Evolutionary conservation across 2,113 vertebrate genomes (phyloP).

Genomic region (Crypturellus undulatus): DNA sequence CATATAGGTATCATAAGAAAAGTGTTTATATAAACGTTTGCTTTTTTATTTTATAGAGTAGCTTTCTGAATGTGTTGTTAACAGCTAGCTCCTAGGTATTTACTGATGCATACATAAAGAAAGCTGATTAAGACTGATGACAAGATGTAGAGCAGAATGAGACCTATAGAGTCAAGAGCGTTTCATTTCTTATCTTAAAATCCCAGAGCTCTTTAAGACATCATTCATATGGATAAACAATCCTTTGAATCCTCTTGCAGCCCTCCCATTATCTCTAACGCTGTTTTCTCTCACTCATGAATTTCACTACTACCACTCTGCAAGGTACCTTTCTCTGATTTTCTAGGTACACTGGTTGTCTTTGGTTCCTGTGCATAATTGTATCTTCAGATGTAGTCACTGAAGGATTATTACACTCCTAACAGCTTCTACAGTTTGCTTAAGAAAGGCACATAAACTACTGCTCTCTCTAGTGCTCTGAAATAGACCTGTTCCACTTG

Average conservation of each 20-base stretch:
- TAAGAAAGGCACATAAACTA: not conserved
- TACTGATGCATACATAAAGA: not conserved
- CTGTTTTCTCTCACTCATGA: not conserved
- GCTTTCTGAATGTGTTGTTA: not conserved
- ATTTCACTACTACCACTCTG: not conserved
- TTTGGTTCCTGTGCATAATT: not conserved
- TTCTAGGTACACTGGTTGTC: not conserved
- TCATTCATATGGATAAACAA: not conserved
- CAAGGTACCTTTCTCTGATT: not conserved
- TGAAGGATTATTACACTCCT: not conserved
- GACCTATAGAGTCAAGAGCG: rapidly evolving
- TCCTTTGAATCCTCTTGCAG: not conserved
- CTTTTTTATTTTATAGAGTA: not conserved
- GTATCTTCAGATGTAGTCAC: rapidly evolving
- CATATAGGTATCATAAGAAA: not conserved
- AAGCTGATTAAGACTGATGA: not conserved
- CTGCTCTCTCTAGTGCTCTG: not conserved
- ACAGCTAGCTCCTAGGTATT: not conserved
- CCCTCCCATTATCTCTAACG: not conserved
- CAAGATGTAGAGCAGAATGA: not conserved
- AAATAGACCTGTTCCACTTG: not conserved
- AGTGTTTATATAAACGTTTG: not conserved
- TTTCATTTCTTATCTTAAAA: not conserved
- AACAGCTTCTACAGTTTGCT: not conserved
- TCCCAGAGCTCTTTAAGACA: not conserved